phyloP scores from a whole-genome alignment of 2,113 vertebrate genomes.

The Pithys albifrons region DNA sequence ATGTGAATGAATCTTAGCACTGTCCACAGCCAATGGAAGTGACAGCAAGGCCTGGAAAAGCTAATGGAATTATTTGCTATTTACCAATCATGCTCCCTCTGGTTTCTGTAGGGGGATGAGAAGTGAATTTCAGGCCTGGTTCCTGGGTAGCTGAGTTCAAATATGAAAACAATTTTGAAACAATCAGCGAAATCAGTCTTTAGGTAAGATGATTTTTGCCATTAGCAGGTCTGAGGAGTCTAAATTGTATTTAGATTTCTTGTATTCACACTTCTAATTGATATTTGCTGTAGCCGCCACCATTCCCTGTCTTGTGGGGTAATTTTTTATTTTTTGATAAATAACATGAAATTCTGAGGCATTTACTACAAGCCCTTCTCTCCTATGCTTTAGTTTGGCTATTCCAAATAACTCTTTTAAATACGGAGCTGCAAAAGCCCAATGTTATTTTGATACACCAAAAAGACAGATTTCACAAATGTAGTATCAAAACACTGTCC shows the following conservation, averaged over 20 bases:
- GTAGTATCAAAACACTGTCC: background rate
- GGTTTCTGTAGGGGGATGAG: background rate
- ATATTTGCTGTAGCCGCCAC: background rate
- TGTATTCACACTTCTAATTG: background rate
- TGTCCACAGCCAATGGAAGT: background rate
- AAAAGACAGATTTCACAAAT: background rate
- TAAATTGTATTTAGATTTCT: background rate
- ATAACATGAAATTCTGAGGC: background rate
- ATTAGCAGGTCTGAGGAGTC: background rate
- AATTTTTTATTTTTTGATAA: background rate
- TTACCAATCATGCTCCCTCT: background rate
- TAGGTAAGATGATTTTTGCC: background rate
- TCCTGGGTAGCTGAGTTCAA: background rate
- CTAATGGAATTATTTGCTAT: background rate
- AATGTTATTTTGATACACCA: background rate
- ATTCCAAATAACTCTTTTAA: background rate
- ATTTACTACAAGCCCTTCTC: background rate
- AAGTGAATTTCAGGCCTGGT: background rate
- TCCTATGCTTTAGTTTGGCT: background rate
- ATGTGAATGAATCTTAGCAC: background rate
- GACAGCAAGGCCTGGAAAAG: background rate
- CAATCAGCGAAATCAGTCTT: background rate
- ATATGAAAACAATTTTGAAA: constrained; percentile 24
- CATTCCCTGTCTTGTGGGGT: background rate
- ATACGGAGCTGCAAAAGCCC: background rate